Evolutionary conservation across 2,113 vertebrate species (phyloP).

Genomic region (Cavia aperea): DNA sequence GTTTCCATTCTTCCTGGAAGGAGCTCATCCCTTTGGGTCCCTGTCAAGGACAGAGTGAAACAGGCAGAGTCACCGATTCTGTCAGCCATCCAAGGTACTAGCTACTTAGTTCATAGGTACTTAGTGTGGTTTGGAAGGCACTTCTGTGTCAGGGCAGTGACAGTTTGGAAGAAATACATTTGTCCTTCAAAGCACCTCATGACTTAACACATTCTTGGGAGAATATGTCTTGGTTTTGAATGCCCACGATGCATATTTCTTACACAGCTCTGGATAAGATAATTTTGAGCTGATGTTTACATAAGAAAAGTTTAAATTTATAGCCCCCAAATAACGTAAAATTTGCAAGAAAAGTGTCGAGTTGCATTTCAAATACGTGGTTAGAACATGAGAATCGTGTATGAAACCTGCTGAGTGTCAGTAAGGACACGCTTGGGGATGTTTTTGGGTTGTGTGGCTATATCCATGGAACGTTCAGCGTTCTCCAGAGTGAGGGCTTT

Average conservation of each 20-base stretch:
- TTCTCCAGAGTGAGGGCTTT: not conserved
- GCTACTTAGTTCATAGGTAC: not conserved
- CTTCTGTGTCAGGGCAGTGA: no score
- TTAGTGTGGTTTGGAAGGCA: rapidly evolving
- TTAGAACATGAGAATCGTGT: not conserved
- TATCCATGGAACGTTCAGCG: not conserved
- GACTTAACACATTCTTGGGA: not conserved
- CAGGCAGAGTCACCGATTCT: not conserved
- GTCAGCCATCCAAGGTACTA: not conserved
- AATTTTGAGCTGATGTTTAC: conserved; percentile 29
- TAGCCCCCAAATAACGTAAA: not conserved
- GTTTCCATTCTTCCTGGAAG: not conserved
- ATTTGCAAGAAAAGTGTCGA: not conserved
- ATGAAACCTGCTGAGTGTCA: not conserved
- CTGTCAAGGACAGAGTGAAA: not conserved
- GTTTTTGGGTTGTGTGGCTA: not conserved
- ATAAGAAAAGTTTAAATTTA: conserved; percentile 5
- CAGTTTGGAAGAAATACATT: not conserved
- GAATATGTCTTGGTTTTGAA: not conserved
- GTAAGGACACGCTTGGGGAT: not conserved
- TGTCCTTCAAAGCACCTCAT: not conserved
- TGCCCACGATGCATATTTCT: not conserved
- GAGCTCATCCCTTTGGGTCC: not conserved
- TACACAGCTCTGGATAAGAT: not conserved
- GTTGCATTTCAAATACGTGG: not conserved